Evolutionary conservation across 1,140 invertebrate species (phyloP).

Genomic region (Thereuonema tuberculata): DNA sequence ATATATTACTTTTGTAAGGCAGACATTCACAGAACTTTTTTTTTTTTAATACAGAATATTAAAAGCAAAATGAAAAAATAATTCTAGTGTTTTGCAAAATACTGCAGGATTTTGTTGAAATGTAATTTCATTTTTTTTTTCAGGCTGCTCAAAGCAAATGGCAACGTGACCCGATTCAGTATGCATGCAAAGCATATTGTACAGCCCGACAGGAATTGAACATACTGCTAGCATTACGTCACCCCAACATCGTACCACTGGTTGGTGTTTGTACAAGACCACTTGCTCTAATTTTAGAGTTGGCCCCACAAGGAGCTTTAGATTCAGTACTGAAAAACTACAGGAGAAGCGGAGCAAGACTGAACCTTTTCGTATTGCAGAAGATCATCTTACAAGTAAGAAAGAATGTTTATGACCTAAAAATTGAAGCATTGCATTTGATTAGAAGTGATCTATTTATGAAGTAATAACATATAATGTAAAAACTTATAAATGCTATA

Average conservation of each 20-base stretch:
- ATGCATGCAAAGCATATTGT: constrained; percentile 87
- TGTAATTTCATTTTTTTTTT: too few relatives aligned
- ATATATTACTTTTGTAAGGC: too few relatives aligned
- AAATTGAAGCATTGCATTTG: not conserved
- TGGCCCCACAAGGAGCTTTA: constrained; percentile 83
- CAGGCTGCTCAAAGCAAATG: constrained; percentile 70
- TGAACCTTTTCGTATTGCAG: constrained; percentile 66
- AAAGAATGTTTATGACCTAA: not conserved
- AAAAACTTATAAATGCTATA: too few relatives aligned
- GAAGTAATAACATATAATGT: too few relatives aligned
- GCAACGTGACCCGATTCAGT: constrained; percentile 77
- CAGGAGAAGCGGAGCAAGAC: constrained; percentile 58
- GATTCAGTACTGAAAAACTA: constrained; percentile 68
- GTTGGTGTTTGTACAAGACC: constrained; percentile 77
- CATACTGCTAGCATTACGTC: constrained; percentile 68
- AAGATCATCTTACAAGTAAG: constrained; percentile 65
- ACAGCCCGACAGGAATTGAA: constrained; percentile 86
- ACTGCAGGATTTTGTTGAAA: too few relatives aligned
- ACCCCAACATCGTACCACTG: constrained; percentile 82
- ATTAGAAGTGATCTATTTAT: too few relatives aligned
- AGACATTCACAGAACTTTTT: too few relatives aligned
- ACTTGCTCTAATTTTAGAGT: constrained; percentile 73
- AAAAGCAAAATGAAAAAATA: too few relatives aligned
- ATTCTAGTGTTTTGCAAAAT: too few relatives aligned
- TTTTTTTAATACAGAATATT: too few relatives aligned